phyloP scores from a whole-genome alignment of 2,888 invertebrate species.

The Leptopilina drosophilae region DNA sequence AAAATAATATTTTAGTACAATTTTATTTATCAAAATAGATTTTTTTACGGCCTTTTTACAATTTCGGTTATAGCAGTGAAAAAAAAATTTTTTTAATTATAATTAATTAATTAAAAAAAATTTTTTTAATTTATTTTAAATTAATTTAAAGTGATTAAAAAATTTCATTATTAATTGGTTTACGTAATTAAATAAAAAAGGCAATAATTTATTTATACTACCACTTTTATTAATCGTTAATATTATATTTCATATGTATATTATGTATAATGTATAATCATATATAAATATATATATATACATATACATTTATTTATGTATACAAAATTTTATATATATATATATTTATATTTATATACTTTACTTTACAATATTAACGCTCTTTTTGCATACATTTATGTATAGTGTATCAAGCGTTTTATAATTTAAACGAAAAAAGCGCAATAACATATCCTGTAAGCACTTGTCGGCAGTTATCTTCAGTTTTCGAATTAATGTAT shows the following conservation, averaged over 20 bases:
- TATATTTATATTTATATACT: conserved; percentile 64
- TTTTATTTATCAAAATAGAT: no score
- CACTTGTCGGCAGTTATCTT: conserved; percentile 49
- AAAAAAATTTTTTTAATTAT: no score
- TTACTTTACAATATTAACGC: conserved; percentile 65
- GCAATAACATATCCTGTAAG: conserved; percentile 62
- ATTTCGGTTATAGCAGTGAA: no score
- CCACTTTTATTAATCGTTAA: conserved; percentile 40
- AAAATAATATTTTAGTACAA: no score
- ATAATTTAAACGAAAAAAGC: conserved; percentile 70
- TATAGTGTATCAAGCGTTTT: conserved; percentile 64
- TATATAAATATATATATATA: conserved; percentile 67
- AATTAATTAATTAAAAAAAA: no score
- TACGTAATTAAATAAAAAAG: background rate
- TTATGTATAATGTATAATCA: conserved; percentile 40
- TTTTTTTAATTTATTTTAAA: no score
- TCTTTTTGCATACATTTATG: conserved; percentile 64
- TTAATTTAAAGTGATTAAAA: no score
- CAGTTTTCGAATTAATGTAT: conserved; percentile 26
- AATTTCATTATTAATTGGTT: no score
- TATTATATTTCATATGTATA: conserved; percentile 39
- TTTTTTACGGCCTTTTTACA: no score
- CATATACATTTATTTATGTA: conserved; percentile 63
- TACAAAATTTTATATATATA: conserved; percentile 63
- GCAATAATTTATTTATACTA: conserved; percentile 9